Conservation (phyloP, 2,113 vertebrate genomes). For the Aphelocoma coerulescens region DNA sequence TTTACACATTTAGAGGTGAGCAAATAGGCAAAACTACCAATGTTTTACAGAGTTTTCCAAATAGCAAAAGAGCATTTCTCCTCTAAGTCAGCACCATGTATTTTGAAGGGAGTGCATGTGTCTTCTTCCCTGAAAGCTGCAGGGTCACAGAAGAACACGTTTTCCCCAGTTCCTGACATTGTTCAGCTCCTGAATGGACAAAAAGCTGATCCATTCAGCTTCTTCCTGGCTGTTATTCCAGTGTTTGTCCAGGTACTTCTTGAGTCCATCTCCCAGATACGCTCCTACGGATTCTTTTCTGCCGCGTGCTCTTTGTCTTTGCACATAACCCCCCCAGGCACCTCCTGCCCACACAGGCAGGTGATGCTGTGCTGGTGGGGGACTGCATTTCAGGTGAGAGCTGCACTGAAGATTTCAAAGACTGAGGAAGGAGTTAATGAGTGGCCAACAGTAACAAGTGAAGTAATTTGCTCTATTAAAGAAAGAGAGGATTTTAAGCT, state of each 20-base stretch:
- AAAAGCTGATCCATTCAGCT: not conserved
- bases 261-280: not conserved
- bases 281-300: not conserved
- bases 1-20: not conserved
- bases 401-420: not conserved
- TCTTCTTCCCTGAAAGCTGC: not conserved
- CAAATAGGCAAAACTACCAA: not conserved
- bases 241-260: not conserved
- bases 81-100: not conserved
- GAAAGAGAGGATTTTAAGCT: conserved; percentile 3
- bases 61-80: not conserved
- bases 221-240: not conserved
- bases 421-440: not conserved
- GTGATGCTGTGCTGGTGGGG: not conserved
- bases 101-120: not conserved
- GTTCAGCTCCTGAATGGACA: not conserved
- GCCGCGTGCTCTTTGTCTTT: not conserved
- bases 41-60: not conserved
- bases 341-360: not conserved
- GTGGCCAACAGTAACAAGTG: not conserved
- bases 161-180: not conserved
- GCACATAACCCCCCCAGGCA: not conserved
- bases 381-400: not conserved
- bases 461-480: conserved; percentile 42
- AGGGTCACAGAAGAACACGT: not conserved